A percentile compares a stretch with the other conserved stretches of the same genome.
phyloP scores from a whole-genome alignment of 2,113 vertebrate species.

The Pygoscelis antarcticus region DNA sequence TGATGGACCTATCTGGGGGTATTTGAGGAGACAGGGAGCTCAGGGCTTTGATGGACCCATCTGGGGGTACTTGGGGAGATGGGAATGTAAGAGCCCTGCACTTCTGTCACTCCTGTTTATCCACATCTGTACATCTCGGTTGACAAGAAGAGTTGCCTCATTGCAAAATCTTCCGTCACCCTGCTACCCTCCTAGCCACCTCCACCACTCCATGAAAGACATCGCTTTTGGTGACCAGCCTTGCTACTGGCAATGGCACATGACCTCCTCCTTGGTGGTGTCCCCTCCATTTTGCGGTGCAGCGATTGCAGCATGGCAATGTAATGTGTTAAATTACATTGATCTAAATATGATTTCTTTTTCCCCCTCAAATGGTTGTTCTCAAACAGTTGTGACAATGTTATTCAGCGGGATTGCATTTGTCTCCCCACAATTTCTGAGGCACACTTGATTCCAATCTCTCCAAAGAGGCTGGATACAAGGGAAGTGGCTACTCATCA shows the following conservation, averaged over 20 bases:
- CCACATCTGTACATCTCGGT: background rate
- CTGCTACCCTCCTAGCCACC: background rate
- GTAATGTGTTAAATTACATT: background rate
- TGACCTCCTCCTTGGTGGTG: background rate
- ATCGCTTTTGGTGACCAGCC: background rate
- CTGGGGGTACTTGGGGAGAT: background rate
- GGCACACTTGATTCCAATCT: background rate
- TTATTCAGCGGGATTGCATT: rapidly evolving
- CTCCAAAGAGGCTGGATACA: background rate
- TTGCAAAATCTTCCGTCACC: background rate
- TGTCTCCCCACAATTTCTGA: background rate
- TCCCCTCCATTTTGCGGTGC: background rate
- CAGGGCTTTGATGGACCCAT: background rate
- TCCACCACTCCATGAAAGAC: rapidly evolving
- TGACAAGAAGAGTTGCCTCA: background rate
- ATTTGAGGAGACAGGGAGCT: background rate
- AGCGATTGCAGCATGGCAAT: background rate
- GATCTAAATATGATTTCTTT: background rate
- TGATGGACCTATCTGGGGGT: background rate
- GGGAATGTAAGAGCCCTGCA: background rate
- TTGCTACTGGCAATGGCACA: background rate
- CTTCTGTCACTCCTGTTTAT: background rate
- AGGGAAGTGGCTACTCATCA: background rate
- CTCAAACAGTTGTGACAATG: background rate
- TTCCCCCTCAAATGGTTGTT: background rate